phyloP scores from a whole-genome alignment of 2,113 vertebrate genomes.

The Helogale parvula region DNA sequence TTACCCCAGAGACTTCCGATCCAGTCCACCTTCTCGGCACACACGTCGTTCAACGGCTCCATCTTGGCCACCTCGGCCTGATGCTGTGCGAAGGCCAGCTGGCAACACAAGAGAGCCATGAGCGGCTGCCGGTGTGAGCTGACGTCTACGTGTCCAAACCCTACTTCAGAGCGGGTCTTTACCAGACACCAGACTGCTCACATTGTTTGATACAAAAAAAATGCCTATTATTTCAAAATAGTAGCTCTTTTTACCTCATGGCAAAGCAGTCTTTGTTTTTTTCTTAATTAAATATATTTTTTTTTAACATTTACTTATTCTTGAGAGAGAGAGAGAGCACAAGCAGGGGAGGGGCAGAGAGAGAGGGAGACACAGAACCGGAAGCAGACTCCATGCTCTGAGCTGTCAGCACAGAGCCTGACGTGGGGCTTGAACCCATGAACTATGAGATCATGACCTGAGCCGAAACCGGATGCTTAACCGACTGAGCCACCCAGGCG shows the following conservation, averaged over 20 bases:
- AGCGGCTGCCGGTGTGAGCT: not conserved
- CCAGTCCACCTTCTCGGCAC: slow-evolving; percentile 90
- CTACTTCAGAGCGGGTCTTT: not conserved
- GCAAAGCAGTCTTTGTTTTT: not conserved
- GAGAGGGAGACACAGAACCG: too few species aligned
- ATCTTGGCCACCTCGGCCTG: slow-evolving; percentile 91
- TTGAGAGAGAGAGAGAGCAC: too few species aligned
- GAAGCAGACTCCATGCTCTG: too few species aligned
- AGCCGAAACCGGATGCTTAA: too few species aligned
- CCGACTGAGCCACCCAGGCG: too few species aligned
- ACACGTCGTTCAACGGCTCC: slow-evolving; percentile 78
- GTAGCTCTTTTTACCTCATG: not conserved
- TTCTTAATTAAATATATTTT: too few species aligned
- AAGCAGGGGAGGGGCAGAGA: too few species aligned
- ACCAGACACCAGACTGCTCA: not conserved
- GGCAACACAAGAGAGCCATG: not conserved
- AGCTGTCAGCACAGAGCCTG: too few species aligned
- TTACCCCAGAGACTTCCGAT: slow-evolving; percentile 89
- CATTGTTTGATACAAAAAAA: not conserved
- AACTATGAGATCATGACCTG: too few species aligned
- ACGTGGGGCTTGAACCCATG: too few species aligned
- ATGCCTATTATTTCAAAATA: not conserved
- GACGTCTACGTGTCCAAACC: not conserved
- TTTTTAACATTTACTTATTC: too few species aligned
- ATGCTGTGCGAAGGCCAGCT: slow-evolving; percentile 94